A percentile compares a stretch with the other conserved stretches of the same genome.
phyloP scores from a whole-genome alignment of 1,140 invertebrate species.

The Mycetomoellerius zeteki region DNA sequence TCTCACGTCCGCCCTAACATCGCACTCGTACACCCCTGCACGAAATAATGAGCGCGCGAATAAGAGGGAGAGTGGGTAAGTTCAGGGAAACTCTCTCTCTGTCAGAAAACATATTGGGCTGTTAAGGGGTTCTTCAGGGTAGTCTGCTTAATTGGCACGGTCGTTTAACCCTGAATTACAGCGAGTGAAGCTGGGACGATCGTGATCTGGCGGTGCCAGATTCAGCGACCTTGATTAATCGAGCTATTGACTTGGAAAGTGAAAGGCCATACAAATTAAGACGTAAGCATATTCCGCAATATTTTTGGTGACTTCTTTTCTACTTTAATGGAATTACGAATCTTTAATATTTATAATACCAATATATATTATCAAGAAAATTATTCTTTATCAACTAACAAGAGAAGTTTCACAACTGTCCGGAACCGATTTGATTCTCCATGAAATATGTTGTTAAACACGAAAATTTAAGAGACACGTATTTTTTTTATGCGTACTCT shows the following conservation, averaged over 20 bases:
- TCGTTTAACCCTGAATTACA: slow-evolving; percentile 80
- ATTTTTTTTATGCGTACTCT: no score
- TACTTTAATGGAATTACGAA: not conserved
- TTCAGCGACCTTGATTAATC: slow-evolving; percentile 74
- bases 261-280: not conserved
- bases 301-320: not conserved
- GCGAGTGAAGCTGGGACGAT: slow-evolving; percentile 44
- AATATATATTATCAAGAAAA: not conserved
- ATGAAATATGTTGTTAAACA: no score
- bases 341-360: not conserved
- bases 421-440: no score
- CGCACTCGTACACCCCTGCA: slow-evolving; percentile 12
- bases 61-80: slow-evolving; percentile 17
- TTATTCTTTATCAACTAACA: slow-evolving; percentile 8
- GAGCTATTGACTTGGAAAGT: slow-evolving; percentile 37
- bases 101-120: slow-evolving; percentile 84
- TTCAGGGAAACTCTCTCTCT: slow-evolving; percentile 60
- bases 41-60: slow-evolving; percentile 56
- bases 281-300: not conserved
- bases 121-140: slow-evolving; percentile 80
- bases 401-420: no score
- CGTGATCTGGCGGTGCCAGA: slow-evolving; percentile 67
- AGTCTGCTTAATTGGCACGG: slow-evolving; percentile 82
- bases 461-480: no score
- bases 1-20: slow-evolving; percentile 71